Evolutionary conservation across 2,113 vertebrate genomes (phyloP), one percentile per base, ranked within the genome.

Genomic region (Cettia cetti): DNA sequence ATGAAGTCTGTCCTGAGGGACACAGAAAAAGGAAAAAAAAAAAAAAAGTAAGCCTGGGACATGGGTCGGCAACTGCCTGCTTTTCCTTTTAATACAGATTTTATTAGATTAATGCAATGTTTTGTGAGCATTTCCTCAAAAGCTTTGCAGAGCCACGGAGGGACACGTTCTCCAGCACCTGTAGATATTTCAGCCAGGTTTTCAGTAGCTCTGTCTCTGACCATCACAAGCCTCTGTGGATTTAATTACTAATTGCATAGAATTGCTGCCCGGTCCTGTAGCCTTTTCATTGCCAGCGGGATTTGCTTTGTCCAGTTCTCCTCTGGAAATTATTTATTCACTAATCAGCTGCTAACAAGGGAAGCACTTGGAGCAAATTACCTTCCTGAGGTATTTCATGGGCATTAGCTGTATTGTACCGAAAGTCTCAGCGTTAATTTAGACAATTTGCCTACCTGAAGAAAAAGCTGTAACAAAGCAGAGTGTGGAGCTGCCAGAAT

Each of bases 51-150:
- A 77, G 44, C 39, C 45, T 61, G n/a, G 79, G 30, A 60, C 52
- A 3, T 0, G 0, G 49, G 12, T 69, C 7, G 0, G 35, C 12
- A 7, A 45, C 45, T 45, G 72, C 33, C 1, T 2, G 5, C 21
- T 64, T 86, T 82, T 61, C 44, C 49, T 52, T 59, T 72, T 42
- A 66, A 70, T 2, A 8, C 1, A 3, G 35, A 30, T 47, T 91
- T 63, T 64, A 28, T 77, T 44, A 15, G 21, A 42, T 59, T 56
- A 37, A 28, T 92, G 79, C 40, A 21, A 23, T 75, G 59, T 45
- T 92, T 40, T 75, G 39, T 44, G 80, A 92, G 37, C 19, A 10
- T 52, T 94, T 81, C 71, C 76, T 89, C 81, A 26, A 70, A 78
- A 7, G 9, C 50, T 74, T 61, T 80, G 50, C 54, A 22, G 79